Percentiles rank a stretch among this genome's conserved stretches.
Conservation (phyloP, 2,113 vertebrate genomes). For the Hemicordylus capensis region DNA sequence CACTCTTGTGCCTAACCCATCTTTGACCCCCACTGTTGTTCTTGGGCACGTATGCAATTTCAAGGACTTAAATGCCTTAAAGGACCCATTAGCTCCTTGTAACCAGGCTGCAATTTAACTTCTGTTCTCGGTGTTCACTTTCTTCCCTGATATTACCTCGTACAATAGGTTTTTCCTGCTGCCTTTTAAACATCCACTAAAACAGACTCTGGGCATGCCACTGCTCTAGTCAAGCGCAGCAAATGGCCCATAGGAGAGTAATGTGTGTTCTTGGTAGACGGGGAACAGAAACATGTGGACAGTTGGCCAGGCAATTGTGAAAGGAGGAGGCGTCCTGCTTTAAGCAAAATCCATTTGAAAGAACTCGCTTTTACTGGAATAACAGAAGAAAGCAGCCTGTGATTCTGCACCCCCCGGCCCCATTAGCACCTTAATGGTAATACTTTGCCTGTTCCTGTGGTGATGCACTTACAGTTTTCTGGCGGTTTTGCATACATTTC, state of each 20-base stretch:
- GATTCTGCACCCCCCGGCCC: too few species aligned
- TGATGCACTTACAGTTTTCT: neutral
- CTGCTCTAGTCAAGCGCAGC: conserved; percentile 42
- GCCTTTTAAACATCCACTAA: neutral
- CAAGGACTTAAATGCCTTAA: neutral
- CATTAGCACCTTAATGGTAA: neutral
- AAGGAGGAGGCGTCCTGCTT: neutral
- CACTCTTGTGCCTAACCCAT: too few species aligned
- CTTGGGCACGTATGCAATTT: neutral
- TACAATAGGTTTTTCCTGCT: neutral
- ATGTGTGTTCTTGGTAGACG: conserved; percentile 6
- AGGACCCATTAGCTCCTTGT: neutral
- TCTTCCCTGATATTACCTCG: neutral
- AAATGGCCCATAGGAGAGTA: conserved; percentile 32
- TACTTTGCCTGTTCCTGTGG: neutral
- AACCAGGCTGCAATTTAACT: neutral
- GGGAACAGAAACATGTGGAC: neutral
- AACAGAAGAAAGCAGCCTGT: neutral
- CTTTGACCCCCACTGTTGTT: neutral
- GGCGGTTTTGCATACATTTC: neutral
- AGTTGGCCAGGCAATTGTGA: neutral
- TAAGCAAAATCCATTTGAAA: neutral
- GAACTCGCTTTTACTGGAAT: neutral
- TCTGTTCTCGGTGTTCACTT: neutral
- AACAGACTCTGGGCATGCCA: neutral